Evolutionary conservation across 2,797 vertebrate genomes (phyloP).

Genomic region (Tympanoctomys barrerae): DNA sequence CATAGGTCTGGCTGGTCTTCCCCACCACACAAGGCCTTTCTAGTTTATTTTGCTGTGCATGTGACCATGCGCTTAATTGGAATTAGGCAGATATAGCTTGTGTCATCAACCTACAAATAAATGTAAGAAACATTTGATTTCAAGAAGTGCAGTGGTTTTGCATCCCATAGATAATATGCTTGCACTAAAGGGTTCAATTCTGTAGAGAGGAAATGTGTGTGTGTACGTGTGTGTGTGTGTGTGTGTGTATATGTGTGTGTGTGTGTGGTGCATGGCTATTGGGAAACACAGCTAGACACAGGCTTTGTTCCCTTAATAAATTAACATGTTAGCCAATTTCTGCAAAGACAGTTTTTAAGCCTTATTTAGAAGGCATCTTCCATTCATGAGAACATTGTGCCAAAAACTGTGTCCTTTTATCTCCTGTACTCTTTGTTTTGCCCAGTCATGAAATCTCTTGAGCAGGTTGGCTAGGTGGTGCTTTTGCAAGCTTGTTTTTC

Average conservation of each 20-base stretch:
- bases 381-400: conserved; percentile 74
- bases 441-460: conserved; percentile 69
- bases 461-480: conserved; percentile 69
- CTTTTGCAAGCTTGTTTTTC: conserved; percentile 83
- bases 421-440: conserved; percentile 5
- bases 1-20: neutral
- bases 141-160: conserved; percentile 54
- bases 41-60: conserved; percentile 57
- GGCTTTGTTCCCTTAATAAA: conserved; percentile 73
- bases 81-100: conserved; percentile 68
- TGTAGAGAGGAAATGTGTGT: neutral
- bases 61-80: conserved; percentile 70
- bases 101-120: conserved; percentile 76
- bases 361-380: conserved; percentile 69
- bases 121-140: conserved; percentile 76
- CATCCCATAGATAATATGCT: conserved; percentile 54
- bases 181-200: conserved; percentile 42
- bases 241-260: neutral
- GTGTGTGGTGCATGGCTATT: neutral
- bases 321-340: conserved; percentile 60
- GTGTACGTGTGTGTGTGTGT: neutral
- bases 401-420: conserved; percentile 71
- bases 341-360: conserved; percentile 51
- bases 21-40: rapidly evolving
- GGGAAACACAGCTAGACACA: conserved; percentile 68